A percentile compares a stretch with the other conserved stretches of the same genome.
phyloP scores from a whole-genome alignment of 2,113 vertebrate species.

The Limanda limanda region DNA sequence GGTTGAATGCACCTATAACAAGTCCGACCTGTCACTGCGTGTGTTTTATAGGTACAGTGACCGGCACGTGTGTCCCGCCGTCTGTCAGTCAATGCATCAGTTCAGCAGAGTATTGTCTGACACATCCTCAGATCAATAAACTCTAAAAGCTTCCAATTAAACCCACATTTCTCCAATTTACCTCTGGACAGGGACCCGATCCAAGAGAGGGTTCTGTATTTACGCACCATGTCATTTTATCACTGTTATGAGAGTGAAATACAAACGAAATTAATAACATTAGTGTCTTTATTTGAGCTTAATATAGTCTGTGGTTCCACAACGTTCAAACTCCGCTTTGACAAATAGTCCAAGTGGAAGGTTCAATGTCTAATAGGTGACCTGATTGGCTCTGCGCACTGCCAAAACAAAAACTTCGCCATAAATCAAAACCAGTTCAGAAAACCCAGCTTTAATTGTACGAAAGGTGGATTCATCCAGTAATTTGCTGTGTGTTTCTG shows the following conservation, averaged over 20 bases:
- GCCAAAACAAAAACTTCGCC: conserved; percentile 6
- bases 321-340: conserved; percentile 44
- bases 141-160: no score
- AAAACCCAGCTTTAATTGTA: background rate
- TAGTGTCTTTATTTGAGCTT: background rate
- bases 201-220: background rate
- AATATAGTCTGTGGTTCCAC: background rate
- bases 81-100: background rate
- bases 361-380: conserved; percentile 53
- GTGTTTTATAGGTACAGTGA: background rate
- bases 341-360: conserved; percentile 33
- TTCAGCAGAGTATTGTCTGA: background rate
- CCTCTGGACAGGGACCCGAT: background rate
- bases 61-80: background rate
- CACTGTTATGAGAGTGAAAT: background rate
- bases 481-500: no score
- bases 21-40: background rate
- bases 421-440: background rate
- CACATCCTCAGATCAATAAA: background rate
- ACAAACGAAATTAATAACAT: background rate
- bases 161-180: background rate
- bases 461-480: background rate
- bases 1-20: background rate
- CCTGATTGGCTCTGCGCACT: conserved; percentile 1
- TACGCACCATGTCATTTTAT: background rate